Evolutionary conservation across 2,113 vertebrate species (phyloP).

Genomic region (Corythaeola cristata): DNA sequence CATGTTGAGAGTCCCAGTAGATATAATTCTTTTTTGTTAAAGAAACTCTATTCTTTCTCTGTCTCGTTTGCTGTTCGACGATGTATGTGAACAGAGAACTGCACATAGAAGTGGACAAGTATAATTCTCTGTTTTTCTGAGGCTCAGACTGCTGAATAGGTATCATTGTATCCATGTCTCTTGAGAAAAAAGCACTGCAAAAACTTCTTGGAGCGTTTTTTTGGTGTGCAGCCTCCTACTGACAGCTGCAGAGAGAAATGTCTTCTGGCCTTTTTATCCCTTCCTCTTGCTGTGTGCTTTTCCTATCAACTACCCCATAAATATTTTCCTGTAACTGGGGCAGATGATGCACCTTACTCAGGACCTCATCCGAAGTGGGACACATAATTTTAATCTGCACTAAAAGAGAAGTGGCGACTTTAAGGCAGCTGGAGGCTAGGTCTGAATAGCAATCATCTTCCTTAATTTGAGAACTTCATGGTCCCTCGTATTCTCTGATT

Average conservation of each 20-base stretch:
- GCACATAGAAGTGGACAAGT: neutral
- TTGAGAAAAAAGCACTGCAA: neutral
- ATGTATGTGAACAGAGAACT: neutral
- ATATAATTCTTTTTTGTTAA: neutral
- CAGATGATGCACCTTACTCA: neutral
- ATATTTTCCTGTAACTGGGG: neutral
- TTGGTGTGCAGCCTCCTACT: conserved; percentile 18
- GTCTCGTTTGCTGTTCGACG: neutral
- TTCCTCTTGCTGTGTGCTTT: conserved; percentile 26
- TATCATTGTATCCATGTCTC: conserved; percentile 36
- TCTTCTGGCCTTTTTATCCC: conserved; percentile 12
- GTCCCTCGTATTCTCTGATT: neutral
- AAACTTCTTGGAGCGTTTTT: neutral
- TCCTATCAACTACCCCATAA: conserved; percentile 16
- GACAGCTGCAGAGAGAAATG: conserved; percentile 49
- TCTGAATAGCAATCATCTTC: neutral
- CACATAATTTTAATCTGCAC: neutral
- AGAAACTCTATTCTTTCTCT: neutral
- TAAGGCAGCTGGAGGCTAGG: neutral
- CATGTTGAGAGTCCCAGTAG: neutral
- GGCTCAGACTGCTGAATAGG: conserved; percentile 36
- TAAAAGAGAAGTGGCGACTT: rapidly evolving
- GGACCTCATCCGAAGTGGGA: neutral
- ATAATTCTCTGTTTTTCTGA: conserved; percentile 34
- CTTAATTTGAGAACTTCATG: neutral